These are phyloP conservation scores for Drosophila virilis DNA, from an alignment of 1,140 invertebrate species.

Conservation along the genomic window DNA sequence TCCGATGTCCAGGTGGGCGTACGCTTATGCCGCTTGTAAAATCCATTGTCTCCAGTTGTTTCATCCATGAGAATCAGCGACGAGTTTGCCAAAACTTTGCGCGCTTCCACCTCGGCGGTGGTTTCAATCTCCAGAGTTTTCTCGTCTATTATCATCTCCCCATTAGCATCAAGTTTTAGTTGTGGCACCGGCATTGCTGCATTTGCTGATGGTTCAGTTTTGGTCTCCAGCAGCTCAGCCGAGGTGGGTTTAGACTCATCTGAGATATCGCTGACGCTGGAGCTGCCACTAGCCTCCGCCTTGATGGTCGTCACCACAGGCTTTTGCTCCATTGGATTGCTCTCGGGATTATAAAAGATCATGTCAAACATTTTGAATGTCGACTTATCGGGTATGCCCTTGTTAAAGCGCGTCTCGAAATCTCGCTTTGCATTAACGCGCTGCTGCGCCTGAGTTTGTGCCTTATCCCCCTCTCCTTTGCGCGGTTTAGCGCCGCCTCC, in stretches of 20 bases:
- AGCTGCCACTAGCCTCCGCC: slow-evolving; percentile 39
- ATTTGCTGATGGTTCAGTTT: slow-evolving; percentile 34
- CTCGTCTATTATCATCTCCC: slow-evolving; percentile 94
- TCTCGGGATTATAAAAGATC: slow-evolving; percentile 94
- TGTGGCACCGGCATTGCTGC: slow-evolving; percentile 89
- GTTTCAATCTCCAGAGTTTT: slow-evolving; percentile 93
- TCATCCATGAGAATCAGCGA: slow-evolving; percentile 88
- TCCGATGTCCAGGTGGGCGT: slow-evolving; percentile 88
- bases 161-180: slow-evolving; percentile 94
- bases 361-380: slow-evolving; percentile 95
- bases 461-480: slow-evolving; percentile 54
- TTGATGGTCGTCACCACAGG: slow-evolving; percentile 70
- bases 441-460: slow-evolving; percentile 52
- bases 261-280: not conserved
- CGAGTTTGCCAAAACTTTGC: slow-evolving; percentile 87
- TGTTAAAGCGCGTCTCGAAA: slow-evolving; percentile 86
- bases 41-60: slow-evolving; percentile 86
- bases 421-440: slow-evolving; percentile 85
- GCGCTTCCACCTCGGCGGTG: slow-evolving; percentile 87
- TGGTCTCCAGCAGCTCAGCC: slow-evolving; percentile 41
- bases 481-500: slow-evolving; percentile 55
- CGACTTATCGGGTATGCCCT: slow-evolving; percentile 87
- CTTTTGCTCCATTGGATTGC: slow-evolving; percentile 87
- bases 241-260: slow-evolving; percentile 58
- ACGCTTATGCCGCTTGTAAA: slow-evolving; percentile 87